Base-by-base conservation (phyloP, 1,140 invertebrate species). In the Fopius arisanus region DNA sequence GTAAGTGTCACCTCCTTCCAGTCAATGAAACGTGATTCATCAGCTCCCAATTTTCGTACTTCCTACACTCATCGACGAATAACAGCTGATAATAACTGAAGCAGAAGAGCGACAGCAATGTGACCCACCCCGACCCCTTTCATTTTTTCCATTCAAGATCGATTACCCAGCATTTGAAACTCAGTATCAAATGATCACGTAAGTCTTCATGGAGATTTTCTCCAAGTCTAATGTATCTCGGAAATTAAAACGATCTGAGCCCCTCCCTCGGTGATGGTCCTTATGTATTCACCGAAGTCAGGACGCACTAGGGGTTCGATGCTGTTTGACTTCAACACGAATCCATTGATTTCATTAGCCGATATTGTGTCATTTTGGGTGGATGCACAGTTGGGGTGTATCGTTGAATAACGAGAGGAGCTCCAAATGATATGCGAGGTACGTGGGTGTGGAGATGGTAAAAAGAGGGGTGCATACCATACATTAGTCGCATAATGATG, bases 261-360 rank as follows among this genome's bases (percentile, higher is more conserved):
- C 69, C 66, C 74, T 23, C 33, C 70, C 72, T 37, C 29, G 28
- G 21, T n/a, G 16, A 41, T 31, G 4, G 14, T 28, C 37, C 62
- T 72, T 72, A 48, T 48, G 51, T 74, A 66, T 70, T 48, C 10
- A 14, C 23, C 41, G 51, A 51, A 73, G 67, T 48, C 71, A 68
- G 63, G 19, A 40, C 29, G 41, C 1, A 62, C n/a, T 67, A 40
- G 62, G 72, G 75, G 68, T 66, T 71, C 41, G 71, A 72, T 79
- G 79, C 75, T 75, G 72, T 80, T 78, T 78, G 78, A 79, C 76
- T 79, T 77, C 73, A 63, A 62, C 75, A 78, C 76, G 75, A 74
- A 78, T 79, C 76, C 76, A 78, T 81, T 80, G 83, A 85, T 85
- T 84, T 85, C 84, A 83, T 85, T 84, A 84, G 79, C 59, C 78